Evolutionary conservation across 2,113 vertebrate species (phyloP).

Genomic region (Ramphastos sulfuratus): DNA sequence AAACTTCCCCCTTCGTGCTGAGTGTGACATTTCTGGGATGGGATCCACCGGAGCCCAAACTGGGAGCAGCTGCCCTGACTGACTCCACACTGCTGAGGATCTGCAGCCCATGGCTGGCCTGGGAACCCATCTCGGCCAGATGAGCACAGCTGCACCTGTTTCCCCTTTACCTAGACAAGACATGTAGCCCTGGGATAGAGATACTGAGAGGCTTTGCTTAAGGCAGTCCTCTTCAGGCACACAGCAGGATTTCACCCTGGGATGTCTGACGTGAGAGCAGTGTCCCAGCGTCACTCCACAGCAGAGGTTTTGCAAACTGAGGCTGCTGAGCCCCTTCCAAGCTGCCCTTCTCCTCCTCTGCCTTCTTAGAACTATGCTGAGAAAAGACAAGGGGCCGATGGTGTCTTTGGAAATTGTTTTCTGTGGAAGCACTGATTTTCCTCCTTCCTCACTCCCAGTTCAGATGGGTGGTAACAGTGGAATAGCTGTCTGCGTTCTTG

Average conservation of each 20-base stretch:
- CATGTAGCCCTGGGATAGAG: background rate
- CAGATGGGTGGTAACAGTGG: background rate
- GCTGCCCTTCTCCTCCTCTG: background rate
- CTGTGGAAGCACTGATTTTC: background rate
- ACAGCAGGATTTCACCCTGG: background rate
- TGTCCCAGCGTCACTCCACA: background rate
- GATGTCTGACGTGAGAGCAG: background rate
- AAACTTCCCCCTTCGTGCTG: background rate
- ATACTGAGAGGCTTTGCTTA: background rate
- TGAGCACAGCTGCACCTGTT: background rate
- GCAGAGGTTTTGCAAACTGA: background rate
- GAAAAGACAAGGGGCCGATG: background rate
- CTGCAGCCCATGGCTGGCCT: background rate
- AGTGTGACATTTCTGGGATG: background rate
- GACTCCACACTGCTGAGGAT: background rate
- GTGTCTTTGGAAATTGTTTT: conserved; percentile 20
- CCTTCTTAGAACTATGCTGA: background rate
- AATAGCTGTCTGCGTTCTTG: conserved; percentile 20
- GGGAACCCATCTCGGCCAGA: background rate
- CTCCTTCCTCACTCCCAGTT: background rate
- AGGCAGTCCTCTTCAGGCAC: background rate
- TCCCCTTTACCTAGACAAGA: background rate
- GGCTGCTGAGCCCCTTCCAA: background rate
- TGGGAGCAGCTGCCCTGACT: background rate
- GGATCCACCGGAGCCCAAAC: background rate